Conservation (phyloP, 2,797 vertebrate genomes). For the Aselliscus stoliczkanus region DNA sequence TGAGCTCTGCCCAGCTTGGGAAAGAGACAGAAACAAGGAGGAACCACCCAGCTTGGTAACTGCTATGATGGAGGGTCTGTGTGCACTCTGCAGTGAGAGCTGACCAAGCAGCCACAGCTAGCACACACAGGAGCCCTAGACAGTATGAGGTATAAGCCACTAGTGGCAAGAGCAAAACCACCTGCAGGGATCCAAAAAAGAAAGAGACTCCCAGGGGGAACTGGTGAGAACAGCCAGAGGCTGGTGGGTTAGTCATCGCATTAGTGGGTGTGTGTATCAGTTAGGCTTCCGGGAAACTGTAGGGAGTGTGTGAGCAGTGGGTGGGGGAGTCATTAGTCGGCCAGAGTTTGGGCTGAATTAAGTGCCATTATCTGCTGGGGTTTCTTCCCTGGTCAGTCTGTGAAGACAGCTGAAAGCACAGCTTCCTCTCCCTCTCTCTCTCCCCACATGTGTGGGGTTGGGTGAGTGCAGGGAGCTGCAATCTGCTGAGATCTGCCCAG, state of each 20-base stretch:
- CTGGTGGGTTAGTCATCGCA: slow-evolving; percentile 58
- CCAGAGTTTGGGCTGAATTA: background rate
- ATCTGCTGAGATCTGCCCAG: background rate
- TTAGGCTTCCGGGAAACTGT: slow-evolving; percentile 44
- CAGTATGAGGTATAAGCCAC: background rate
- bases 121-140: background rate
- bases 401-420: background rate
- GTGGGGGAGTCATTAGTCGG: background rate
- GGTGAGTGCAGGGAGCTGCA: background rate
- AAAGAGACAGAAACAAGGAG: background rate
- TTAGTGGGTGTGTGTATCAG: slow-evolving; percentile 35
- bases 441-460: background rate
- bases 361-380: background rate
- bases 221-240: background rate
- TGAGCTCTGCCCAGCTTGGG: background rate
- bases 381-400: background rate
- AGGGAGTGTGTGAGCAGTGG: background rate
- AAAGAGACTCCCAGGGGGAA: background rate
- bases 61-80: background rate
- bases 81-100: background rate
- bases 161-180: background rate
- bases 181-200: background rate
- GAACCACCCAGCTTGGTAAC: background rate
- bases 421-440: background rate
- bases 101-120: background rate